Conservation (phyloP, 2,888 invertebrate species). For the Allacma fusca region DNA sequence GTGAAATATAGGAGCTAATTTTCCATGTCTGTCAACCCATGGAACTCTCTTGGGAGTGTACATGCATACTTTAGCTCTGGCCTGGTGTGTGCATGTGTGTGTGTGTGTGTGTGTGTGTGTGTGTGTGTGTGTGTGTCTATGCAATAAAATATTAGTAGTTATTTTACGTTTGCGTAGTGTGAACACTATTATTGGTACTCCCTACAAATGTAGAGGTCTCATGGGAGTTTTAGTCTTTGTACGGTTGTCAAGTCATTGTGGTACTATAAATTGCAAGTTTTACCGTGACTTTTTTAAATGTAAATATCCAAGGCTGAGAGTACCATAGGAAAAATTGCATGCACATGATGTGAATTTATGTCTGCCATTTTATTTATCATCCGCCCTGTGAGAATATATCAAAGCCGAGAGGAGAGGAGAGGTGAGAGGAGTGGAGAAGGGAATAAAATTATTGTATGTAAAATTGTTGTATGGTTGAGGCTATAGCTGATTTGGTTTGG, state of each 20-base stretch:
- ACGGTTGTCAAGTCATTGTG: background rate
- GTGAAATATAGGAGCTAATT: slow-evolving; percentile 10
- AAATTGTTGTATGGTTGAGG: too few species aligned
- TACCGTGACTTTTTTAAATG: too few species aligned
- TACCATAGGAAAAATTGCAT: too few species aligned
- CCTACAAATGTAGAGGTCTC: background rate
- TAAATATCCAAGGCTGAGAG: too few species aligned
- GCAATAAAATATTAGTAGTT: slow-evolving; percentile 1
- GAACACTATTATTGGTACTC: background rate
- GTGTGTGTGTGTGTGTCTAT: background rate
- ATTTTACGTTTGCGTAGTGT: background rate
- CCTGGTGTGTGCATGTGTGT: too few species aligned
- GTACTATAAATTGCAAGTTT: background rate
- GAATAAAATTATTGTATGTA: too few species aligned
- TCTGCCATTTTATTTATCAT: slow-evolving; percentile 27
- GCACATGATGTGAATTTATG: background rate
- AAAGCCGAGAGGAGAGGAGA: too few species aligned
- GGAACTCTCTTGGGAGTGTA: background rate
- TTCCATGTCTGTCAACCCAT: slow-evolving; percentile 10
- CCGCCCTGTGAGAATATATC: too few species aligned
- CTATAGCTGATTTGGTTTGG: too few species aligned
- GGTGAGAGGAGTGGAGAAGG: too few species aligned
- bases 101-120: too few species aligned
- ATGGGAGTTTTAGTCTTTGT: background rate
- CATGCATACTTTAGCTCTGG: too few species aligned